Base-by-base conservation (phyloP, 2,113 vertebrate species). In the Ahaetulla prasina region DNA sequence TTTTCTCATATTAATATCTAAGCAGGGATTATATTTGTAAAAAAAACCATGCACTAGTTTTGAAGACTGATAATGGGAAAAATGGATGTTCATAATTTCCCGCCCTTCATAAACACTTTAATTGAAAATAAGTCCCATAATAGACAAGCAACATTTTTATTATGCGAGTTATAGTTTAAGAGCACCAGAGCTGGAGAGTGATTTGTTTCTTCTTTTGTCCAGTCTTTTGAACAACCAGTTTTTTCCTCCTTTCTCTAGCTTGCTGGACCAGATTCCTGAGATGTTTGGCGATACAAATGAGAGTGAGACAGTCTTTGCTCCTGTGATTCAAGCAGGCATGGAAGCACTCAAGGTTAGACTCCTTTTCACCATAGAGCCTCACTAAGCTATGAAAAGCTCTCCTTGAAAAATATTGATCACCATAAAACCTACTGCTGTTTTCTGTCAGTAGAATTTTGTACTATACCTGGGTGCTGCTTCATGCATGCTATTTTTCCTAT, bases 211-310 rank as follows among this genome's bases (percentile, higher is more conserved):
- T 85, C 8, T 3, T 20, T 90, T 18, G 0, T 0, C 20, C 90
- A 16, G 57, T 20, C 2, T 5, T 52, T 10, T 93, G 80, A 85
- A 89, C 91, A 53, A 88, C 3, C 92, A 88, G 87, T 91, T n/a
- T 63, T 57, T 93, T 91, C 0, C 27, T 9, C 5, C 90, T 53
- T 96, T 92, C 94, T 3, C 0, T 20, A 99, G 99, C 95, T 98
- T 99, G 93, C 96, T 99, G 97, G 98, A 98, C 94, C 98, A 99
- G 97, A 99, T 99, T 97, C 99, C 99, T 50, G 98, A 99, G 94
- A 98, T 99, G 98, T 99, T 99, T 98, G 98, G 98, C 4, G 98
- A 99, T 94, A 98, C 98, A 39, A 98, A 97, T 0, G 99, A 99
- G 97, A 99, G 98, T 4, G 99, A 99, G 97, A 99, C 99, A 3